A percentile compares a stretch with the other conserved stretches of the same genome.
Evolutionary conservation across 92 coral and sea anemone species (phyloP).

Genomic region (Montipora capitata): DNA sequence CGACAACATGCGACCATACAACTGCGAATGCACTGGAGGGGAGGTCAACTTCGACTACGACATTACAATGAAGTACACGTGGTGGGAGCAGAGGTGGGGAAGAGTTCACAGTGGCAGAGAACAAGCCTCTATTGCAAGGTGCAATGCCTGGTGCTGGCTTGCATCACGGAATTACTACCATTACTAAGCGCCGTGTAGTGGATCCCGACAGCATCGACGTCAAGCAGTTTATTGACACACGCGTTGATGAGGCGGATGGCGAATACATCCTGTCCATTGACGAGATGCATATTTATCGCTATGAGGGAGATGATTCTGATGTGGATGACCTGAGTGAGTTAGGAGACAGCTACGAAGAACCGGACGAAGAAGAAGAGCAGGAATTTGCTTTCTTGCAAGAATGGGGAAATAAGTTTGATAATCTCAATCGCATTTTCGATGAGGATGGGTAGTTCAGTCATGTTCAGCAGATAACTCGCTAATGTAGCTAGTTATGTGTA

Average conservation of each 20-base stretch:
- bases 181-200: slow-evolving; percentile 74
- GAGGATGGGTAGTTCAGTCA: slow-evolving; percentile 67
- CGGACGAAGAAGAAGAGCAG: slow-evolving; percentile 90
- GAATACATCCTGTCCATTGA: slow-evolving; percentile 92
- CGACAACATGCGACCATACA: slow-evolving; percentile 97
- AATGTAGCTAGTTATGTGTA: too few relatives aligned
- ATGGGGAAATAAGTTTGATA: slow-evolving; percentile 97
- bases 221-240: slow-evolving; percentile 92
- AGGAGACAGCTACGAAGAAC: slow-evolving; percentile 94
- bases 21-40: slow-evolving; percentile 99
- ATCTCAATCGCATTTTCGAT: slow-evolving; percentile 91
- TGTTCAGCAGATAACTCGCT: neutral
- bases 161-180: slow-evolving; percentile 84
- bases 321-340: slow-evolving; percentile 96
- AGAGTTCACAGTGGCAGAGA: slow-evolving; percentile 81
- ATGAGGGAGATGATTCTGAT: slow-evolving; percentile 98
- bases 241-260: slow-evolving; percentile 94
- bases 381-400: slow-evolving; percentile 94
- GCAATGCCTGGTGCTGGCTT: slow-evolving; percentile 73
- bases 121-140: slow-evolving; percentile 82
- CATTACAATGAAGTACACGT: slow-evolving; percentile 95
- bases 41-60: slow-evolving; percentile 98
- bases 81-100: slow-evolving; percentile 77
- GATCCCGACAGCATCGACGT: slow-evolving; percentile 94
- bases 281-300: slow-evolving; percentile 89